These are phyloP conservation scores for Zaprionus lachaisei DNA, from an alignment of 1,140 invertebrate genomes.

Conservation along the genomic window DNA sequence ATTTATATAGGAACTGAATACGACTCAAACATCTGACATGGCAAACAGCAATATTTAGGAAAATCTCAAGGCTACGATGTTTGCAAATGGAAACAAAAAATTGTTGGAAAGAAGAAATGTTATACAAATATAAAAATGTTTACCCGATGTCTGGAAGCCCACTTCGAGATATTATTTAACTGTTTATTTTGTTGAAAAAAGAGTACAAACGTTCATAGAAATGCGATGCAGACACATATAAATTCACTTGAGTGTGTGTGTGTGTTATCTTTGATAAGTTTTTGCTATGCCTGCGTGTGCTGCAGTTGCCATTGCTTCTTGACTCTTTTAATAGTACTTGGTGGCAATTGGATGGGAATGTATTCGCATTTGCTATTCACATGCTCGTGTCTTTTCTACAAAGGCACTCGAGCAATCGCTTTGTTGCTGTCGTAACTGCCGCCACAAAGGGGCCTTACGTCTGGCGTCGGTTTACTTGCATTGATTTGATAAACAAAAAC, in stretches of 20 bases:
- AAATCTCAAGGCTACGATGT: neutral
- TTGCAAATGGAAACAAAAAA: too few species aligned
- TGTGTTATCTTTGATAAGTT: neutral
- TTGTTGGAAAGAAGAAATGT: neutral
- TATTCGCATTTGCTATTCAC: neutral
- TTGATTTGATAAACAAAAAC: constrained; percentile 46
- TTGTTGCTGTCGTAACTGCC: neutral
- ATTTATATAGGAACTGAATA: neutral
- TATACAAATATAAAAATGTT: neutral
- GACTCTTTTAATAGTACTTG: constrained; percentile 3
- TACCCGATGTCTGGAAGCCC: neutral
- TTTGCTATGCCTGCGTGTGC: neutral
- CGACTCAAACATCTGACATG: neutral
- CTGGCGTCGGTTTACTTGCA: constrained; percentile 48
- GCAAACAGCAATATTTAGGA: neutral
- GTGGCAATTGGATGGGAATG: constrained; percentile 19
- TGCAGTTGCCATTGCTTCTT: constrained; percentile 15
- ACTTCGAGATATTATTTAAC: neutral
- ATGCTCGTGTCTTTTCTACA: neutral
- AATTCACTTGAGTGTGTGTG: too few species aligned
- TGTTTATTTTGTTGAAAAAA: neutral
- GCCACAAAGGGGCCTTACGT: constrained; percentile 37
- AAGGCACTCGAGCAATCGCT: constrained; percentile 8
- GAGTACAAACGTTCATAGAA: neutral
- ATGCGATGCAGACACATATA: too few species aligned